These are phyloP conservation scores for Ypsolopha sequella DNA, from an alignment of 2,888 invertebrate genomes.

Conservation along the genomic window DNA sequence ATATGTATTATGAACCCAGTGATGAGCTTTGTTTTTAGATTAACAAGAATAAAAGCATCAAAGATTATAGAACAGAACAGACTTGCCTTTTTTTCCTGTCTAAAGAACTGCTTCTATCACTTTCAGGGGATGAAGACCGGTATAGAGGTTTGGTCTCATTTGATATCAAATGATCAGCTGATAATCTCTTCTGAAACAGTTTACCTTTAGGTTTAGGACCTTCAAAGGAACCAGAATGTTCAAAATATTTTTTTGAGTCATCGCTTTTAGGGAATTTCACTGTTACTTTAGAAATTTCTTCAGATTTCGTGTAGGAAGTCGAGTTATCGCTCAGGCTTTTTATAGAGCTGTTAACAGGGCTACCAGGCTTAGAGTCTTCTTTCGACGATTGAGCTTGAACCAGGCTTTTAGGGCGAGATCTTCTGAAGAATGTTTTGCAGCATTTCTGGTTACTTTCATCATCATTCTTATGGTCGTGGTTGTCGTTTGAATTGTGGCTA, in stretches of 20 bases:
- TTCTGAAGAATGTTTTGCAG: slow-evolving; percentile 55
- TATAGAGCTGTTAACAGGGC: slow-evolving; percentile 47
- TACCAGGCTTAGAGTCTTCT: slow-evolving; percentile 44
- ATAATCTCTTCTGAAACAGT: slow-evolving; percentile 58
- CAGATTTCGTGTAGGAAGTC: slow-evolving; percentile 34
- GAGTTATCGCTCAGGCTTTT: slow-evolving; percentile 50
- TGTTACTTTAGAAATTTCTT: slow-evolving; percentile 54
- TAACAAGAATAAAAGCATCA: no score
- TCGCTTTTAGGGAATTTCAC: slow-evolving; percentile 52
- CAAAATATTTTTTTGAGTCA: slow-evolving; percentile 49
- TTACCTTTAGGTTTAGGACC: slow-evolving; percentile 55
- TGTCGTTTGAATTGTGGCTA: slow-evolving; percentile 27
- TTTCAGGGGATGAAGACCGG: slow-evolving; percentile 59
- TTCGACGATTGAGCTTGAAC: slow-evolving; percentile 40
- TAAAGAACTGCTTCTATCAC: slow-evolving; percentile 59
- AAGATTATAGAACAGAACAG: background rate
- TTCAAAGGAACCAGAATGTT: slow-evolving; percentile 61
- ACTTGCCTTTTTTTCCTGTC: slow-evolving; percentile 56
- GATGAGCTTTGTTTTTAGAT: no score
- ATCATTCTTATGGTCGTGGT: slow-evolving; percentile 29
- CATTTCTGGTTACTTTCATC: slow-evolving; percentile 51
- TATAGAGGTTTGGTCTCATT: slow-evolving; percentile 50
- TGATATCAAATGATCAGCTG: slow-evolving; percentile 60
- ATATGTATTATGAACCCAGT: background rate
- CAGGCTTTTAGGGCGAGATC: slow-evolving; percentile 55